Evolutionary conservation across 2,113 vertebrate species (phyloP), one percentile per base, ranked within the genome.

Genomic region (Pogona vitticeps): DNA sequence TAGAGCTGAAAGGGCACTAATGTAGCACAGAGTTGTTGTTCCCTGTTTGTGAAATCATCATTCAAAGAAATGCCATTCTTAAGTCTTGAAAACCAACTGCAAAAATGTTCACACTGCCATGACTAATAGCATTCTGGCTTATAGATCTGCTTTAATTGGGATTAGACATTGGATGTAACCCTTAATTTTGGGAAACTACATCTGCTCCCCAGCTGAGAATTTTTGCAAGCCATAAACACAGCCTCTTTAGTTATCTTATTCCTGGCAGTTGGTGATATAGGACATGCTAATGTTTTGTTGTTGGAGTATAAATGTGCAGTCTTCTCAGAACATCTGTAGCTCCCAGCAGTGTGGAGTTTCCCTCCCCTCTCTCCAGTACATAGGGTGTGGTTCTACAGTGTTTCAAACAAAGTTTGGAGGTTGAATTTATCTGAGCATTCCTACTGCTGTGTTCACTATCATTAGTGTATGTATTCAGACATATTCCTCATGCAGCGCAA

Each of bases 251-350:
- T 42, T 18, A 52, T 56, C 12, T 52, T 23, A 76, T 28, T 76
- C 77, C 56, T 71, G 33, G 26, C n/a, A 56, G 67, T 36, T 83
- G 23, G 21, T 72, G 36, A 9, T 83, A 28, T n/a, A 38, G 14
- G 17, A 52, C n/a, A 82, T 58, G 36, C 71, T 58, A 28, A 83
- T 0, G 80, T 83, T 88, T 93, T 21, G 87, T 92, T 93, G 31
- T 18, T 76, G 2, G 72, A 87, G 68, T 61, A 83, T 86, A 78
- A 42, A 15, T 59, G 5, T 90, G 82, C 82, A 65, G 31, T 88
- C 52, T 82, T 76, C 76, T 91, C 42, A 7, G 2, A 87, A 28
- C 80, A 88, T 28, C 75, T 80, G 2, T 52, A 52, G 46, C 33
- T 80, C 61, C 38, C 81, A 87, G 56, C 58, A 87, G 36, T 70